Evolutionary conservation across 2,888 invertebrate species (phyloP).

Genomic region (Protophormia terraenovae): DNA sequence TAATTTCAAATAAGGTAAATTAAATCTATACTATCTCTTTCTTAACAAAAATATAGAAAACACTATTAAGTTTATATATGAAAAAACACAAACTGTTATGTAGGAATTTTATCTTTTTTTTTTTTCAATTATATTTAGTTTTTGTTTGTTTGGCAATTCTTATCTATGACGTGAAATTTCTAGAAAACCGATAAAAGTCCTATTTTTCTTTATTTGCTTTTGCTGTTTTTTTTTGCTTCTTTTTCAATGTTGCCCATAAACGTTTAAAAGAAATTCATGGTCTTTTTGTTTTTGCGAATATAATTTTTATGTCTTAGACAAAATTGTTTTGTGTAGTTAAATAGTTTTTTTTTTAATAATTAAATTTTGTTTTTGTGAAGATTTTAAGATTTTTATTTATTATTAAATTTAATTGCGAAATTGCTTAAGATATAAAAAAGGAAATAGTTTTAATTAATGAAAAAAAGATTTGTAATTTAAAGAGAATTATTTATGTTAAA

Average conservation of each 20-base stretch:
- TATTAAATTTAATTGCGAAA: too few species aligned
- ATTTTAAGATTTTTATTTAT: background rate
- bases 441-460: too few species aligned
- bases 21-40: background rate
- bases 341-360: background rate
- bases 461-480: too few species aligned
- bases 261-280: conserved; percentile 20
- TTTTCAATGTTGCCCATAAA: background rate
- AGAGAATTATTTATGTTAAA: too few species aligned
- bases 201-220: background rate
- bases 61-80: background rate
- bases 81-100: background rate
- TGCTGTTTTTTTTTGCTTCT: background rate
- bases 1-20: background rate
- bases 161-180: conserved; percentile 50
- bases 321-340: background rate
- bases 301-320: background rate
- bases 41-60: too few species aligned
- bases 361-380: background rate
- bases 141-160: conserved; percentile 42
- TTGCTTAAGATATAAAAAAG: too few species aligned
- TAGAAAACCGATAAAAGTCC: conserved; percentile 37
- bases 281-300: background rate
- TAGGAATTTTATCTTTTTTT: conserved; percentile 3
- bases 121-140: background rate